Evolutionary conservation across 92 coral and sea anemone species (phyloP).

Genomic region (Phenganax stokvisi): DNA sequence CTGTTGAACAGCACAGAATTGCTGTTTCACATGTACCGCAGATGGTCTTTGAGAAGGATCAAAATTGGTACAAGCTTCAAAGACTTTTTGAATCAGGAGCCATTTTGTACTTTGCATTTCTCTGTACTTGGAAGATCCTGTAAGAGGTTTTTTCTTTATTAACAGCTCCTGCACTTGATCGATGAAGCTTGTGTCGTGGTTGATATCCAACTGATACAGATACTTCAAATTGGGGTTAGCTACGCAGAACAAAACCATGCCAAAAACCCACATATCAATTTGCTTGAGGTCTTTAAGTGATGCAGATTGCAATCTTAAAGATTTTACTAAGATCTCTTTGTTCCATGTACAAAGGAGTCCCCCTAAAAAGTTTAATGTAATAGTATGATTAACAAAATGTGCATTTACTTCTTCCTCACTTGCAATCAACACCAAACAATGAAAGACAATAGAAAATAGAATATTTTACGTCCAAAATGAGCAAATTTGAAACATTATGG

Average conservation of each 20-base stretch:
- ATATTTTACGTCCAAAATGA: no score
- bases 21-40: not conserved
- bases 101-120: constrained; percentile 9
- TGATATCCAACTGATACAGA: constrained; percentile 6
- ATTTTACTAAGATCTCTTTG: not conserved
- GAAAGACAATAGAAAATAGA: no score
- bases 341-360: constrained; percentile 11
- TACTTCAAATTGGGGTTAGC: constrained; percentile 18
- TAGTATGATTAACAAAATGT: not conserved
- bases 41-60: constrained; percentile 21
- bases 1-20: not conserved
- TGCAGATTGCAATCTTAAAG: not conserved
- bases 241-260: constrained; percentile 8
- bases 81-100: not conserved
- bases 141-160: not conserved
- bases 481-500: no score
- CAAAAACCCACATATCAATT: constrained; percentile 18
- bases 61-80: constrained; percentile 10
- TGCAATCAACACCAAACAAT: no score
- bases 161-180: constrained; percentile 2
- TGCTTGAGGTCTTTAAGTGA: constrained; percentile 5
- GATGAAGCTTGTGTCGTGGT: not conserved
- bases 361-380: not conserved
- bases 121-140: constrained; percentile 13
- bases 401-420: not conserved